These are phyloP conservation scores for Galerucella nymphaeae DNA, from an alignment of 2,888 invertebrate species.

Conservation along the genomic window DNA sequence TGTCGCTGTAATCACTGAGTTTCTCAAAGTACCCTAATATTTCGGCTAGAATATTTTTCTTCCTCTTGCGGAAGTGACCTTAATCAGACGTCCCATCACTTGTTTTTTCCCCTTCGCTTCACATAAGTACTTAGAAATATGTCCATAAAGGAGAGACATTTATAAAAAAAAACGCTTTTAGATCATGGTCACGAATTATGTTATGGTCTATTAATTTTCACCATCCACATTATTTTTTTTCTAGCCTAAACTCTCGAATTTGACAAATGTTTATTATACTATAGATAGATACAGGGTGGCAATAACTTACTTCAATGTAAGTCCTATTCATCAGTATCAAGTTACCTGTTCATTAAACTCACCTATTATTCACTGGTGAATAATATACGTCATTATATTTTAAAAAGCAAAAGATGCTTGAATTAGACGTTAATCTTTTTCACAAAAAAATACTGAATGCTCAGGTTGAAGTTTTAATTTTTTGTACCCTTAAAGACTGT, in stretches of 20 bases:
- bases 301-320: too few species aligned
- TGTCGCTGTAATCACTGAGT: background rate
- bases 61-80: slow-evolving; percentile 25
- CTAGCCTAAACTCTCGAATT: background rate
- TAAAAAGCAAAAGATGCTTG: too few species aligned
- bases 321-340: too few species aligned
- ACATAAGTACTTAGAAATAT: slow-evolving; percentile 34
- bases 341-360: too few species aligned
- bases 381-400: too few species aligned
- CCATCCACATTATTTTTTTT: slow-evolving; percentile 5
- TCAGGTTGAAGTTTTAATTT: too few species aligned
- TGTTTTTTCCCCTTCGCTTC: slow-evolving; percentile 28
- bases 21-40: background rate
- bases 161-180: slow-evolving; percentile 19
- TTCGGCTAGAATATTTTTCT: slow-evolving; percentile 12
- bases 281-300: too few species aligned
- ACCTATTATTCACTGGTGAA: too few species aligned
- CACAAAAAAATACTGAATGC: too few species aligned
- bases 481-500: too few species aligned
- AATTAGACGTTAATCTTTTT: too few species aligned
- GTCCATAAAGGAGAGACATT: slow-evolving; percentile 28
- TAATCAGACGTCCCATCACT: slow-evolving; percentile 33
- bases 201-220: slow-evolving; percentile 29
- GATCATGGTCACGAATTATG: slow-evolving; percentile 22
- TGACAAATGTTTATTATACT: background rate